Conservation (phyloP, 2,113 vertebrate genomes). For the Eonycteris spelaea region DNA sequence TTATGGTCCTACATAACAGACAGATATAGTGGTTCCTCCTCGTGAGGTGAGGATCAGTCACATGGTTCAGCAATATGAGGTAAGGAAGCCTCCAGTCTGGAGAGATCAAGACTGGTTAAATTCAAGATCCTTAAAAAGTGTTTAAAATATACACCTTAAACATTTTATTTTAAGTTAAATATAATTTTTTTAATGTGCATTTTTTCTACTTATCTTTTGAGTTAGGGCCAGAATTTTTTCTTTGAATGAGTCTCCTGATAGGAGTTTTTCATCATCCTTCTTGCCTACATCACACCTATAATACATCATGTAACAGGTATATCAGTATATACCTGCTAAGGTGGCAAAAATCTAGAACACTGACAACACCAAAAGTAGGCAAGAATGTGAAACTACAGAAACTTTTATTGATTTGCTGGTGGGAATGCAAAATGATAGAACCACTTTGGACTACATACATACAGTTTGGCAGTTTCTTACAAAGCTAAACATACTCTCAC, state of each 20-base stretch:
- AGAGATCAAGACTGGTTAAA: not conserved
- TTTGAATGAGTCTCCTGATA: not conserved
- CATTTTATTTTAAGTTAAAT: slow-evolving; percentile 16
- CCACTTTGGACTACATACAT: not conserved
- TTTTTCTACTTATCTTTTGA: not conserved
- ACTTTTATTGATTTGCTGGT: not conserved
- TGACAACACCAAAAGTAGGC: not conserved
- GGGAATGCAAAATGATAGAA: not conserved
- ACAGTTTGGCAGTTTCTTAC: not conserved
- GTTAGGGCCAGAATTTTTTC: not conserved
- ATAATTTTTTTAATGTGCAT: not conserved
- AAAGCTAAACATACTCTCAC: not conserved
- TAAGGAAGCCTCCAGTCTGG: not conserved
- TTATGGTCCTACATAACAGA: not conserved
- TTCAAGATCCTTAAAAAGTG: not conserved
- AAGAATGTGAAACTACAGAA: not conserved
- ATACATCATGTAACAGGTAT: not conserved
- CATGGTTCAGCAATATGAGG: not conserved
- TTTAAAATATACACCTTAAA: not conserved
- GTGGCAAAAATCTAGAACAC: not conserved
- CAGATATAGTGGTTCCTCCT: not conserved
- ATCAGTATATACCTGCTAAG: not conserved
- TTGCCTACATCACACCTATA: not conserved
- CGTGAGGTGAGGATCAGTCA: not conserved
- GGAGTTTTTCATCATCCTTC: not conserved